Evolutionary conservation across 2,113 vertebrate genomes (phyloP).

Genomic region (Himantopus leucocephalus): DNA sequence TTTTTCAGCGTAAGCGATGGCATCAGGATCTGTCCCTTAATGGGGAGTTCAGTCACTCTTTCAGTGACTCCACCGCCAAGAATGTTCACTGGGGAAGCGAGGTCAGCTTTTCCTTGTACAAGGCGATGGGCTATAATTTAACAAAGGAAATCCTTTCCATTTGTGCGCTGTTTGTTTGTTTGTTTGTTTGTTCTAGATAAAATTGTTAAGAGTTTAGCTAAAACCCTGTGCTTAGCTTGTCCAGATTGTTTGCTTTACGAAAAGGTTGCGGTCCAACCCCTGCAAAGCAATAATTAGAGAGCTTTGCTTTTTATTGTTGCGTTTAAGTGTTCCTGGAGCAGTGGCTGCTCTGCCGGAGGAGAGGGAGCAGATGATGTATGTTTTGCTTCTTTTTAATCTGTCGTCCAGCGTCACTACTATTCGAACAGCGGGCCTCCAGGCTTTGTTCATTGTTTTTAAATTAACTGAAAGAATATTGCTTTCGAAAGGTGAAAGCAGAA

Average conservation of each 20-base stretch:
- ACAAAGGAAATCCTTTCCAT: background rate
- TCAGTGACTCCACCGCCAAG: background rate
- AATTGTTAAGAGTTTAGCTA: background rate
- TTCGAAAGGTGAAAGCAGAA: conserved; percentile 36
- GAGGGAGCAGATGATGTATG: background rate
- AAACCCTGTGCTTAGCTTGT: background rate
- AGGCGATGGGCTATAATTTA: background rate
- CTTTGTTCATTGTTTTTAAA: conserved; percentile 25
- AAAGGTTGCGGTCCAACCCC: background rate
- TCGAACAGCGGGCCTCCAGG: background rate
- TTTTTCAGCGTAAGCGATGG: background rate
- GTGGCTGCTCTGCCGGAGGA: background rate
- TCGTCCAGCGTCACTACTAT: background rate
- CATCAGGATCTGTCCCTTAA: background rate
- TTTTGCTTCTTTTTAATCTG: conserved; percentile 34
- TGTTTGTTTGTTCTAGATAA: background rate
- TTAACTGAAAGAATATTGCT: conserved; percentile 8
- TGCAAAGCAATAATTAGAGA: background rate
- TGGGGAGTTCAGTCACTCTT: background rate
- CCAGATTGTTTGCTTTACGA: background rate
- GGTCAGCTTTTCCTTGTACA: background rate
- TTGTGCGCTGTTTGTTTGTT: background rate
- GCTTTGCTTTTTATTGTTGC: background rate
- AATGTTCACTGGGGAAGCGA: background rate
- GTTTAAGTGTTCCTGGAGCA: background rate